Base-by-base conservation (phyloP, 2,113 vertebrate genomes). In the Fulica atra region DNA sequence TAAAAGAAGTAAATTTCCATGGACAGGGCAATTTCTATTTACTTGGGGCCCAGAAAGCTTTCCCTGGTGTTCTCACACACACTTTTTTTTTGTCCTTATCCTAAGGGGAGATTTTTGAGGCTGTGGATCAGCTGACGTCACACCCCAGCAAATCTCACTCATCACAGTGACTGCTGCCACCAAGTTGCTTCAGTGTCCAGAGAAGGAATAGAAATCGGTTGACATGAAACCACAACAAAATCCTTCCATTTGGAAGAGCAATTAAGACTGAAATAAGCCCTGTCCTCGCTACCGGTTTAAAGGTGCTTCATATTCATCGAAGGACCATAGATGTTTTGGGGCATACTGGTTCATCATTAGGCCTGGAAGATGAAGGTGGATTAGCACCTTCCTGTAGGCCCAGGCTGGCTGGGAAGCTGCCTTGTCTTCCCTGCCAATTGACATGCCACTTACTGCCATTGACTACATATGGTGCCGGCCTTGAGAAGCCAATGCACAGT, bases 271-370 rank as follows among this genome's bases (percentile, higher is more conserved):
- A 79, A 79, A 14, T 11, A 66, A 87, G 29, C 10, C 5, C 40
- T 40, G 10, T 26, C 29, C 31, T 74, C 12, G 4, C 12, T 29
- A 50, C 25, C 1, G 1, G 0, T 10, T 10, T 35, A 38, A 21
- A 48, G 20, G 12, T 12, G 36, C 19, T 61, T 23, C 21, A 25
- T 35, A 8, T 24, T 56, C 33, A 56, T 44, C 50, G 13, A 4
- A n/a, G 21, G 20, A 38, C 36, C 13, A 6, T 0, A 8, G 35
- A 29, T 2, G 0, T 10, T 53, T 11, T 8, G 12, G 28, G 48
- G 6, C 1, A 0, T 25, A 44, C 4, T 26, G 13, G 35, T 26
- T 61, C 26, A 42, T 17, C 24, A 0, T 9, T 9, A 38, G 28
- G n/a, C 25, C 10, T 13, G 19, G 31, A 70, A 6, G 28, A 29